Conservation (phyloP, 2,113 vertebrate species). For the Atractosteus spatula region DNA sequence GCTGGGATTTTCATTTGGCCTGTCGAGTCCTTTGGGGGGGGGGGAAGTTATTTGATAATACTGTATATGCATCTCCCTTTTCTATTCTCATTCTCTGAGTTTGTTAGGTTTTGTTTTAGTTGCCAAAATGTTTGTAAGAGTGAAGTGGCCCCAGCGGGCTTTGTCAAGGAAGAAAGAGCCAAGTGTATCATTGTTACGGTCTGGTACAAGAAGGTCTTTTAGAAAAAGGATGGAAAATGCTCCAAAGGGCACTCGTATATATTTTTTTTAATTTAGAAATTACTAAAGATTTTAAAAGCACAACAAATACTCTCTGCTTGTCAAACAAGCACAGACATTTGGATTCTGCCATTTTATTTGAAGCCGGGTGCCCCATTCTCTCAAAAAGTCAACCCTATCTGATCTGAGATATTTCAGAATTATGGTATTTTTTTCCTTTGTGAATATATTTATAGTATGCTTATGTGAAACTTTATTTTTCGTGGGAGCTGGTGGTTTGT, state of each 20-base stretch:
- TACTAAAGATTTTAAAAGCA: slow-evolving; percentile 4
- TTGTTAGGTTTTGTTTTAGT: neutral
- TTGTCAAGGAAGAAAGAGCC: too few species aligned
- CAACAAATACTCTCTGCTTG: slow-evolving; percentile 8
- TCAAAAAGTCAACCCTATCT: neutral
- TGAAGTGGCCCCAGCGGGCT: too few species aligned
- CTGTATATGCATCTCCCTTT: neutral
- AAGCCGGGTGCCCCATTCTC: neutral
- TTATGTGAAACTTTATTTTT: neutral
- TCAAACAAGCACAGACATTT: neutral
- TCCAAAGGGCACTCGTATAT: slow-evolving; percentile 12
- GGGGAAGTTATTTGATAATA: too few species aligned
- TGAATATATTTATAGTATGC: slow-evolving; percentile 16
- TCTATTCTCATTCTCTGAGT: neutral
- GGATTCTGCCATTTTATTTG: slow-evolving; percentile 13
- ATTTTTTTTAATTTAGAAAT: neutral
- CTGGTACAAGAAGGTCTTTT: too few species aligned
- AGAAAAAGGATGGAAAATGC: neutral
- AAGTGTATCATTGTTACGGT: neutral
- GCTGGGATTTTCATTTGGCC: too few species aligned
- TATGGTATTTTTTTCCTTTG: slow-evolving; percentile 6
- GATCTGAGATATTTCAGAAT: neutral
- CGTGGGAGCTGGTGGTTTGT: neutral
- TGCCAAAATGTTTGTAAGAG: too few species aligned
- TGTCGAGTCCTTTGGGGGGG: too few species aligned